phyloP scores from a whole-genome alignment of 2,113 vertebrate genomes.

The Cichladusa arquata region DNA sequence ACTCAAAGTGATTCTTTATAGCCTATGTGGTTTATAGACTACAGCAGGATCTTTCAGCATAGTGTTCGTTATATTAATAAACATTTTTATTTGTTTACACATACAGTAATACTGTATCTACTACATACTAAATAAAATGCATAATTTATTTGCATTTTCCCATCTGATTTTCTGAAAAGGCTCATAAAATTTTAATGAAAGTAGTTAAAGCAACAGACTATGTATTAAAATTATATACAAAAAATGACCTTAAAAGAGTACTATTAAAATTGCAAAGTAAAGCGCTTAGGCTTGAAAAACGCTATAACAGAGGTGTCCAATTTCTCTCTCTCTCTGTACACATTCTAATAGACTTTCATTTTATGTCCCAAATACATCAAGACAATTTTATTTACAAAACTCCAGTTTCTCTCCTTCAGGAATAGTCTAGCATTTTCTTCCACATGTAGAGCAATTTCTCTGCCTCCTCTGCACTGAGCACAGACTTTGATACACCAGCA shows the following conservation, averaged over 20 bases:
- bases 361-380: neutral
- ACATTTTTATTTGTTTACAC: constrained; percentile 35
- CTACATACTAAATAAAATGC: constrained; percentile 36
- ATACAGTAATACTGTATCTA: constrained; percentile 19
- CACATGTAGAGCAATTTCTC: neutral
- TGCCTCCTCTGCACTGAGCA: neutral
- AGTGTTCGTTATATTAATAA: constrained; percentile 16
- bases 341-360: neutral
- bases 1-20: neutral
- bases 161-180: constrained; percentile 39
- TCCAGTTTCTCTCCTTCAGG: neutral
- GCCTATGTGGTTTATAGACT: neutral
- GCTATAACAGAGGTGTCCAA: neutral
- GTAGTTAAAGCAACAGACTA: neutral
- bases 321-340: neutral
- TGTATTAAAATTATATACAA: neutral
- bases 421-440: neutral
- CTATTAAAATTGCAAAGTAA: constrained; percentile 1
- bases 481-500: neutral
- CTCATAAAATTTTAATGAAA: constrained; percentile 45
- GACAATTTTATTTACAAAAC: neutral
- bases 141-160: constrained; percentile 48
- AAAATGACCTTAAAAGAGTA: constrained; percentile 8
- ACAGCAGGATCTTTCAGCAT: neutral
- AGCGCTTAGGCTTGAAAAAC: neutral